Evolutionary conservation across 1,140 invertebrate genomes (phyloP).

Genomic region (Pseudachorutes palmiensis): DNA sequence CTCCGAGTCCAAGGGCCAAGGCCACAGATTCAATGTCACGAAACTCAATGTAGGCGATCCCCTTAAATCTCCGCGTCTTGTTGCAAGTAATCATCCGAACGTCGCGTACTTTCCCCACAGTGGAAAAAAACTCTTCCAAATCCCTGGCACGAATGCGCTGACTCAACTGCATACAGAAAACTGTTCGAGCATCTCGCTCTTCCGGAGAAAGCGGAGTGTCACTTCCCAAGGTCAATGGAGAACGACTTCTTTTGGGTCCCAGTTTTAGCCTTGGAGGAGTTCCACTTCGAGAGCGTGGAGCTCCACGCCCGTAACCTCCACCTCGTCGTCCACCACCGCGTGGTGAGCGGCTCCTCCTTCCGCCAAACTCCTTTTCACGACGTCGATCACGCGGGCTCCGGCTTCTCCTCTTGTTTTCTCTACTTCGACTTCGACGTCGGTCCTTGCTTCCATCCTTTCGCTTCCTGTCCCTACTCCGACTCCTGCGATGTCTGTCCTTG

Average conservation of each 20-base stretch:
- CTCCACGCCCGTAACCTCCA: slow-evolving; percentile 45
- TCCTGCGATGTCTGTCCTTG: slow-evolving; percentile 29
- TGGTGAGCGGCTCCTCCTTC: slow-evolving; percentile 41
- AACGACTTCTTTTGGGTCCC: slow-evolving; percentile 37
- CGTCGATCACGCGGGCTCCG: slow-evolving; percentile 40
- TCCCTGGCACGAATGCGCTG: slow-evolving; percentile 89
- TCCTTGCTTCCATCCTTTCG: slow-evolving; percentile 33
- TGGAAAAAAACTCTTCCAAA: slow-evolving; percentile 98
- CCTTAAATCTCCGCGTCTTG: slow-evolving; percentile 96
- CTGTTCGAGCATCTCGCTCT: slow-evolving; percentile 93
- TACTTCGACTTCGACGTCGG: slow-evolving; percentile 17
- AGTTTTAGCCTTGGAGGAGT: slow-evolving; percentile 32
- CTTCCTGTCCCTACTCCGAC: slow-evolving; percentile 36
- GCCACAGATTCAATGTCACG: slow-evolving; percentile 95
- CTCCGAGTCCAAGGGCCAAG: slow-evolving; percentile 89
- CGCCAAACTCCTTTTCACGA: slow-evolving; percentile 39
- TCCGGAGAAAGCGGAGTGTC: slow-evolving; percentile 69
- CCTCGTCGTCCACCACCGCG: background rate
- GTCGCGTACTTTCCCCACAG: slow-evolving; percentile 96
- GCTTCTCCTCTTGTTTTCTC: slow-evolving; percentile 35
- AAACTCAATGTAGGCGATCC: slow-evolving; percentile 99
- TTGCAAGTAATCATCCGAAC: slow-evolving; percentile 98
- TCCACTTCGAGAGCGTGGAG: slow-evolving; percentile 37
- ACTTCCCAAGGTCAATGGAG: slow-evolving; percentile 29
- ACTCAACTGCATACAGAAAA: slow-evolving; percentile 96